Conservation (phyloP, 2,113 vertebrate genomes). For the Macquaria australasica region DNA sequence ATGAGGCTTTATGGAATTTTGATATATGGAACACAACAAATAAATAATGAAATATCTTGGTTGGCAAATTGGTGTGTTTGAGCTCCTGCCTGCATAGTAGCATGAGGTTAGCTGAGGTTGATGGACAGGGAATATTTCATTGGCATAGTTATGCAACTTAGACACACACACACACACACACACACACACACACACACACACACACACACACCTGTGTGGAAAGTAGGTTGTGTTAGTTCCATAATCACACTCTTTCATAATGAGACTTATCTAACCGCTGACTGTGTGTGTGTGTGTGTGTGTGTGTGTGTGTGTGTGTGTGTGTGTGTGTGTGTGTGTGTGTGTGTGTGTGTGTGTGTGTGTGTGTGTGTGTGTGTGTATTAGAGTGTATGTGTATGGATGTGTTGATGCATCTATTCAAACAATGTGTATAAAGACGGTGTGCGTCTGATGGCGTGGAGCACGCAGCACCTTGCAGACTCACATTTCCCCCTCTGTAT, state of each 20-base stretch:
- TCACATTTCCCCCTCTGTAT: conserved; percentile 74
- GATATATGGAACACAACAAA: not conserved
- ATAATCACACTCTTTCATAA: conserved; percentile 68
- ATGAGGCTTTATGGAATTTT: not conserved
- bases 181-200: conserved; percentile 7
- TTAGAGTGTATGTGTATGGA: not conserved
- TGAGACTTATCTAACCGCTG: conserved; percentile 52
- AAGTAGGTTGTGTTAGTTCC: conserved; percentile 49
- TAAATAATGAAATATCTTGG: not conserved
- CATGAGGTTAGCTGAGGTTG: conserved; percentile 10
- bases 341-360: conserved; percentile 8
- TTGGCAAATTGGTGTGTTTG: not conserved
- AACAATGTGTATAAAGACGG: conserved; percentile 26
- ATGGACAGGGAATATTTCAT: conserved; percentile 51
- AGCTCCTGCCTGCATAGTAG: conserved; percentile 18
- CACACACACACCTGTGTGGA: conserved; percentile 35
- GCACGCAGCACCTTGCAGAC: conserved; percentile 38
- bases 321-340: conserved; percentile 10
- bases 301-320: conserved; percentile 1
- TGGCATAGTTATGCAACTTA: conserved; percentile 52
- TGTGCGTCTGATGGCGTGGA: conserved; percentile 15
- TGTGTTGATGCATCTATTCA: conserved; percentile 10
- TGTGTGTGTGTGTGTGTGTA: conserved; percentile 18
- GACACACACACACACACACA: conserved; percentile 1
- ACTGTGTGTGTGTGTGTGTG: conserved; percentile 20